A percentile compares a stretch with the other conserved stretches of the same genome.
Conservation (phyloP, 2,113 vertebrate genomes). For the Thamnophis sirtalis region DNA sequence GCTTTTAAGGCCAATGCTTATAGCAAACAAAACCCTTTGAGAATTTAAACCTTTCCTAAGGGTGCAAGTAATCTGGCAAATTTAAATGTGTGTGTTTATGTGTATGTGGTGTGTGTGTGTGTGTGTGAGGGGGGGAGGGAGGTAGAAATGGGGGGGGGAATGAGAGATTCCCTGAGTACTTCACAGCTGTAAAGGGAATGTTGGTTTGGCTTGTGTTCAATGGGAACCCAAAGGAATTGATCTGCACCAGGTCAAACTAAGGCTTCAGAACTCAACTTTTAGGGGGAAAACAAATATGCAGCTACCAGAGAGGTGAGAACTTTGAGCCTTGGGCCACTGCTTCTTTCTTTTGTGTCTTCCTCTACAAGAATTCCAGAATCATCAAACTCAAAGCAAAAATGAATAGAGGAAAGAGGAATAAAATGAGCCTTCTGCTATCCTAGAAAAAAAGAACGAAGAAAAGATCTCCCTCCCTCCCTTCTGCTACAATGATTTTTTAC, state of each 20-base stretch:
- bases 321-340: conserved; percentile 50
- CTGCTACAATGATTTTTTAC: not conserved
- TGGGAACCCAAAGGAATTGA: not conserved
- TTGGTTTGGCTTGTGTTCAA: not conserved
- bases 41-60: conserved; percentile 37
- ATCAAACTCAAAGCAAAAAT: conserved; percentile 63
- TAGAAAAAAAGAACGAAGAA: too few species aligned
- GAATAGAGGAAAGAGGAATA: not conserved
- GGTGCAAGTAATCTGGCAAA: conserved; percentile 11
- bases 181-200: not conserved
- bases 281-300: not conserved
- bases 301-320: not conserved
- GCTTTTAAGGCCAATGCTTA: conserved; percentile 1
- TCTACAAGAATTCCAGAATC: conserved; percentile 61
- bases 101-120: not conserved
- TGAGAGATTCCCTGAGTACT: not conserved
- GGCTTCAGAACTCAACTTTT: conserved; percentile 38
- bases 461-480: too few species aligned
- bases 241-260: conserved; percentile 46
- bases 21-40: not conserved
- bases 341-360: conserved; percentile 56
- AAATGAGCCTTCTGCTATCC: conserved; percentile 34
- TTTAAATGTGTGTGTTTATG: not conserved
- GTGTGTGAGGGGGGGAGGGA: too few species aligned
- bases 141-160: not conserved